phyloP scores from a whole-genome alignment of 2,113 vertebrate species.

The Peromyscus maniculatus region DNA sequence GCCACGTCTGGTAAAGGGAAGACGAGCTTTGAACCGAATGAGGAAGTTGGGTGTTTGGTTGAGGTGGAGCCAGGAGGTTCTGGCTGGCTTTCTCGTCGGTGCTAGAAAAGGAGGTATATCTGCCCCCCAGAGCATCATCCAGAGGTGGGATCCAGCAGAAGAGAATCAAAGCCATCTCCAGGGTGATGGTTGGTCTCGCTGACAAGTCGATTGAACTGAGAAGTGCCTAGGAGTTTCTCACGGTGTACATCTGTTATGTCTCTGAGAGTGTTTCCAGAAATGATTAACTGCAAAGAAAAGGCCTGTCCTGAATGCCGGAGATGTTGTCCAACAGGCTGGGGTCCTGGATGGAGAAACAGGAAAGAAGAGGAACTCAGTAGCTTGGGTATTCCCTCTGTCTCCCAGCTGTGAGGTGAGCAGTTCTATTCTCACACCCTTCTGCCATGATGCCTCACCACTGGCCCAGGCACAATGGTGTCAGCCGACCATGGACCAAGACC shows the following conservation, averaged over 20 bases:
- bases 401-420: neutral
- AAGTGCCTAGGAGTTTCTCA: neutral
- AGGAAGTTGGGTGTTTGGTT: neutral
- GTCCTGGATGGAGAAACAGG: neutral
- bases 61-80: neutral
- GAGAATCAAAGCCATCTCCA: neutral
- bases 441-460: neutral
- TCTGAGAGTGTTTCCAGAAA: too few species aligned
- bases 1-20: neutral
- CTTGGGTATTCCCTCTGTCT: neutral
- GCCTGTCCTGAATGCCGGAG: neutral
- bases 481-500: neutral
- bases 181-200: neutral
- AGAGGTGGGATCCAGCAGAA: neutral
- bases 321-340: neutral
- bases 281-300: neutral
- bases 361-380: neutral
- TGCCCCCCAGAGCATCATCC: neutral
- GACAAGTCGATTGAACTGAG: neutral
- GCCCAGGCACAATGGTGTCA: neutral
- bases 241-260: neutral
- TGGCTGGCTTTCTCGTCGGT: neutral
- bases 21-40: neutral
- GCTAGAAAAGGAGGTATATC: neutral
- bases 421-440: neutral